phyloP scores from a whole-genome alignment of 2,113 vertebrate species.

The Scomber japonicus region DNA sequence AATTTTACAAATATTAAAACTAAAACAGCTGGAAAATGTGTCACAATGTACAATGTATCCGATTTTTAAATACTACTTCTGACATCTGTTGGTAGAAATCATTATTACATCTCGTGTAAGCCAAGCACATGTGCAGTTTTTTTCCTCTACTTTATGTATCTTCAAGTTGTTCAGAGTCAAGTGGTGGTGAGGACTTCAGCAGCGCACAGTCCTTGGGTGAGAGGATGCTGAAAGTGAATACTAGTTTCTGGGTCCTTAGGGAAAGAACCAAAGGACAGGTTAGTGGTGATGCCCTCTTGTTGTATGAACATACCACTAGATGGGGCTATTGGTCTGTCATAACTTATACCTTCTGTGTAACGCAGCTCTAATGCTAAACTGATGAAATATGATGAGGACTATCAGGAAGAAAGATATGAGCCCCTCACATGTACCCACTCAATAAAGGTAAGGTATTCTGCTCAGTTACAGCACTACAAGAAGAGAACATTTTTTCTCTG shows the following conservation, averaged over 20 bases:
- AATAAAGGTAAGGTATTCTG: not conserved
- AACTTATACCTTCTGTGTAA: not conserved
- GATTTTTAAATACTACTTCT: not conserved
- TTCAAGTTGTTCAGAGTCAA: not conserved
- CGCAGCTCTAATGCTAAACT: not conserved
- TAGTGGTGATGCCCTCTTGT: not conserved
- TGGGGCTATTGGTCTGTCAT: slow-evolving; percentile 70
- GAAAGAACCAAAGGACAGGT: not conserved
- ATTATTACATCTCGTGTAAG: slow-evolving; percentile 12
- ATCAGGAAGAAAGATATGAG: not conserved
- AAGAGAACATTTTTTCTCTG: not conserved
- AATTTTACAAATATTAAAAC: too few species aligned
- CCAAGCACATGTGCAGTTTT: not conserved
- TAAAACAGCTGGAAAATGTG: too few species aligned
- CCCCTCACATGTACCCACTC: not conserved
- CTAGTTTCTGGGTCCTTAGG: not conserved
- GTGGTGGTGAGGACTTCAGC: not conserved
- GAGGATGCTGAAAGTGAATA: not conserved
- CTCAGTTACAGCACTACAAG: not conserved
- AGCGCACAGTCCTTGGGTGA: not conserved
- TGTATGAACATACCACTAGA: slow-evolving; percentile 64
- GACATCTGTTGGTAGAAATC: slow-evolving; percentile 25
- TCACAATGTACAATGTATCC: too few species aligned
- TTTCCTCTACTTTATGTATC: not conserved
- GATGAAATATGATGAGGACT: not conserved